A percentile compares a stretch with the other conserved stretches of the same genome.
Evolutionary conservation across 2,888 invertebrate species (phyloP).

Genomic region (Dilophus febrilis): DNA sequence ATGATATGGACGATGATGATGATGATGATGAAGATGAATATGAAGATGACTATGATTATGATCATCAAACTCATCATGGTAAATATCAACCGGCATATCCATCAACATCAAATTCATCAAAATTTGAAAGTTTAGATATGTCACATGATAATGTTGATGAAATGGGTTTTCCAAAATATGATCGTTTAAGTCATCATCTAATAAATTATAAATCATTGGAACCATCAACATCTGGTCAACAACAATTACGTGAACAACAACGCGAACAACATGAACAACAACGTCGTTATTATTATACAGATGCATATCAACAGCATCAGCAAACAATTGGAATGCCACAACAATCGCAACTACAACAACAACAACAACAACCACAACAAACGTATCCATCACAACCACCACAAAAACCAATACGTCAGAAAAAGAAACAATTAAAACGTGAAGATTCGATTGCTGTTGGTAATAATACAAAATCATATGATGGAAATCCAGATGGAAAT

Average conservation of each 20-base stretch:
- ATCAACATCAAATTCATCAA: slow-evolving; percentile 18
- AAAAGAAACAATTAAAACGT: slow-evolving; percentile 26
- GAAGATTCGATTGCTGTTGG: slow-evolving; percentile 20
- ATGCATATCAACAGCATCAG: no score
- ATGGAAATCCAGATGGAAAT: no score
- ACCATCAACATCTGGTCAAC: slow-evolving; percentile 20
- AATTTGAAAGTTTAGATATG: slow-evolving; percentile 43
- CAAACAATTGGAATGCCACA: no score
- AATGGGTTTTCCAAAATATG: slow-evolving; percentile 46
- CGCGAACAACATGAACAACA: background rate
- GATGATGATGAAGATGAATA: slow-evolving; percentile 39
- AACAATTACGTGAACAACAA: slow-evolving; percentile 24
- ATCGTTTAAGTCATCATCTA: slow-evolving; percentile 37
- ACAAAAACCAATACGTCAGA: slow-evolving; percentile 28
- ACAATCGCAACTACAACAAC: no score
- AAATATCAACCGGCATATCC: slow-evolving; percentile 17
- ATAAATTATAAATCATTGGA: slow-evolving; percentile 20
- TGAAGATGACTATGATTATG: no score
- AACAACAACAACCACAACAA: background rate
- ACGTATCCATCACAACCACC: slow-evolving; percentile 27
- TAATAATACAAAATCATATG: no score
- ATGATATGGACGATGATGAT: background rate
- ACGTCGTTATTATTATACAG: no score
- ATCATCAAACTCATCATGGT: slow-evolving; percentile 30
- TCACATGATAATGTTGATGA: slow-evolving; percentile 46